These are phyloP conservation scores for Orthosia incerta DNA, from an alignment of 2,888 invertebrate genomes.

Conservation along the genomic window DNA sequence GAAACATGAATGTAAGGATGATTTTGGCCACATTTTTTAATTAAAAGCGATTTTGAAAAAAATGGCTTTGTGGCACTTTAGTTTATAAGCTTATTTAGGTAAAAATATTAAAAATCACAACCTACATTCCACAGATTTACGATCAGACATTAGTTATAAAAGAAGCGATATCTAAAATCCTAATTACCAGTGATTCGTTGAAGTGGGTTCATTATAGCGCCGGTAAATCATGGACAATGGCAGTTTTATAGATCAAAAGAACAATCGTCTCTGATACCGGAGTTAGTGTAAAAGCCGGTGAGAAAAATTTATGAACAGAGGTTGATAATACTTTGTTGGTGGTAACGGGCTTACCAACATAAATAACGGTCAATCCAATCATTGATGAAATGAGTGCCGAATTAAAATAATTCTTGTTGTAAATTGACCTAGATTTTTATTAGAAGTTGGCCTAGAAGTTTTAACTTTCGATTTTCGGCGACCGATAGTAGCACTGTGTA, in stretches of 20 bases:
- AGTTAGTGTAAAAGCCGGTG: constrained; percentile 63
- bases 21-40: too few relatives aligned
- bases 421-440: not conserved
- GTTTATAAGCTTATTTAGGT: too few relatives aligned
- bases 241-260: constrained; percentile 72
- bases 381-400: constrained; percentile 32
- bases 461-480: too few relatives aligned
- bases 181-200: constrained; percentile 48
- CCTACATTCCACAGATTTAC: constrained; percentile 25
- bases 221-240: constrained; percentile 67
- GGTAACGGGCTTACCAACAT: constrained; percentile 28
- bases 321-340: not conserved
- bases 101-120: constrained; percentile 24
- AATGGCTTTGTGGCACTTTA: too few relatives aligned
- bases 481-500: too few relatives aligned
- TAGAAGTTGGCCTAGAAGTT: too few relatives aligned
- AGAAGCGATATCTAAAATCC: constrained; percentile 42
- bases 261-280: constrained; percentile 66
- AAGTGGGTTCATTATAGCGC: constrained; percentile 54
- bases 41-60: too few relatives aligned
- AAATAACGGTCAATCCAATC: constrained; percentile 27
- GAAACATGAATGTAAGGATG: too few relatives aligned
- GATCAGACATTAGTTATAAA: constrained; percentile 45
- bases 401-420: constrained; percentile 33
- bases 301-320: constrained; percentile 69